Percentiles rank a stretch among this genome's conserved stretches.
Evolutionary conservation across 2,888 invertebrate genomes (phyloP).

Genomic region (Cosmorhoe ocellata): DNA sequence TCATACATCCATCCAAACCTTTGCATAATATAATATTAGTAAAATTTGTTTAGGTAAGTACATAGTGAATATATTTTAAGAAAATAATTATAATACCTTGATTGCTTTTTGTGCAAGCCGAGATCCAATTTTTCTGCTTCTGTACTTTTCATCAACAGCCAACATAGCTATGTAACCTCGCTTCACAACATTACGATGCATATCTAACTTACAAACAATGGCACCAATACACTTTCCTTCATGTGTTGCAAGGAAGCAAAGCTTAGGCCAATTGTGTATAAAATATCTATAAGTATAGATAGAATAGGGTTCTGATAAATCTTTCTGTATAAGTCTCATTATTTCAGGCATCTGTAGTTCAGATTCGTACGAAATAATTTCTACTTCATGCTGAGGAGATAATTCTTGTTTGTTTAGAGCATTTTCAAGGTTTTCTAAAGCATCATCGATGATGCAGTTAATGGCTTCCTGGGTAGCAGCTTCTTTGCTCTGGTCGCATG

Average conservation of each 20-base stretch:
- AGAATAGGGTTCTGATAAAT: conserved; percentile 99
- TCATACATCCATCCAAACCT: too few species aligned
- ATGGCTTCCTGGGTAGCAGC: conserved; percentile 40
- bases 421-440: conserved; percentile 51
- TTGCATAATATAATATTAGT: too few species aligned
- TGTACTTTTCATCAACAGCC: conserved; percentile 97
- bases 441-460: conserved; percentile 49
- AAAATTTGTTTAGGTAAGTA: too few species aligned
- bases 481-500: conserved; percentile 43
- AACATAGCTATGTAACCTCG: conserved; percentile 99
- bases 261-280: conserved; percentile 99
- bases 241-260: conserved; percentile 97
- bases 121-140: conserved; percentile 96
- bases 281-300: conserved; percentile 99
- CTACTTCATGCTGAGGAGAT: conserved; percentile 59
- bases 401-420: conserved; percentile 47
- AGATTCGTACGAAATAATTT: conserved; percentile 89
- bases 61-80: too few species aligned
- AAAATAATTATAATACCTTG: conserved; percentile 73
- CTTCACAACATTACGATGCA: conserved; percentile 93
- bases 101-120: conserved; percentile 91
- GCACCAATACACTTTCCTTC: conserved; percentile 96
- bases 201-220: conserved; percentile 98
- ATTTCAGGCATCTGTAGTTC: conserved; percentile 99
- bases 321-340: conserved; percentile 99